Conservation (phyloP, 2,888 invertebrate genomes). For the Trichacis sp. region DNA sequence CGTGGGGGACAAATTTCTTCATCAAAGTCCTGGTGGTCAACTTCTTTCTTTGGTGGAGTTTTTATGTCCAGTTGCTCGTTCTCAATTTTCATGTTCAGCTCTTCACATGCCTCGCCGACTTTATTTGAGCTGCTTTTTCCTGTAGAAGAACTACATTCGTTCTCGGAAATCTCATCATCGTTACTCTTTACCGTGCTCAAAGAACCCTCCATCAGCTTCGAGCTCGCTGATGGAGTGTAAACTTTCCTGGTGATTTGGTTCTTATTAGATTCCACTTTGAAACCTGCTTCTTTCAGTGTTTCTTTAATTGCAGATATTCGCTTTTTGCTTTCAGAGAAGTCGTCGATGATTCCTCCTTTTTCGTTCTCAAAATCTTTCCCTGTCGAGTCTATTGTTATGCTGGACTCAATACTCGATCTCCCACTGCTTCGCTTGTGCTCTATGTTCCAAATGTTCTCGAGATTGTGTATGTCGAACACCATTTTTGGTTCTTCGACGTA, state of each 20-base stretch:
- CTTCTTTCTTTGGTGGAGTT: not conserved
- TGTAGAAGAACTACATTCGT: no score
- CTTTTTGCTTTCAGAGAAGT: slow-evolving; percentile 9
- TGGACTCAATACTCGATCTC: not conserved
- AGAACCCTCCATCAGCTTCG: no score
- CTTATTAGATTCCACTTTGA: slow-evolving; percentile 21
- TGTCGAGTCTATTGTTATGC: slow-evolving; percentile 11
- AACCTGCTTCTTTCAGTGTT: slow-evolving; percentile 27
- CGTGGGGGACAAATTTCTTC: no score
- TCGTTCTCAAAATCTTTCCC: slow-evolving; percentile 3
- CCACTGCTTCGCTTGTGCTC: not conserved
- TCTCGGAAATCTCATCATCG: no score
- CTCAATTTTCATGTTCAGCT: not conserved
- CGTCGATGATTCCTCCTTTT: slow-evolving; percentile 5
- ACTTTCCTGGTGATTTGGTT: no score
- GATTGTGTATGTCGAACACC: slow-evolving; percentile 25
- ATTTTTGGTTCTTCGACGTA: slow-evolving; percentile 12
- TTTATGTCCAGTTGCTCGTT: not conserved
- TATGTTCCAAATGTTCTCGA: slow-evolving; percentile 10
- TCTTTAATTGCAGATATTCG: slow-evolving; percentile 16
- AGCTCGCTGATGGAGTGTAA: no score
- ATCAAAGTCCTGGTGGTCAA: no score
- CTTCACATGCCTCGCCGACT: not conserved
- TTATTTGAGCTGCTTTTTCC: not conserved
- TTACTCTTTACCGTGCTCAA: no score